phyloP scores from a whole-genome alignment of 2,797 vertebrate genomes.

The Rhinogobio ventralis region DNA sequence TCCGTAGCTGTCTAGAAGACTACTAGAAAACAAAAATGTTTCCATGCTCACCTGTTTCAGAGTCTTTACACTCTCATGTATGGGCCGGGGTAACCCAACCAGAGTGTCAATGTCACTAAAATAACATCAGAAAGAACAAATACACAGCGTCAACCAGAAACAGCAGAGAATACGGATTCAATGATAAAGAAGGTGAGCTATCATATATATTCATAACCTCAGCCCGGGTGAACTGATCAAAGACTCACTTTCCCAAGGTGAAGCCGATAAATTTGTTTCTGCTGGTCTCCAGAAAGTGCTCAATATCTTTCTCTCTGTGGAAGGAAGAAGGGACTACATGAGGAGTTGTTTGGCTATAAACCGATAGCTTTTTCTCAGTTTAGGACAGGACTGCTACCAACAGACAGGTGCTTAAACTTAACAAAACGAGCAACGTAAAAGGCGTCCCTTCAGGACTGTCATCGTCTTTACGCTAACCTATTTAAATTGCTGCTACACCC shows the following conservation, averaged over 20 bases:
- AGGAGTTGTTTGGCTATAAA: not conserved
- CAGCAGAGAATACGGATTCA: not conserved
- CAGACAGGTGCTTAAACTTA: not conserved
- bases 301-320: constrained; percentile 95
- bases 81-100: constrained; percentile 92
- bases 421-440: not conserved
- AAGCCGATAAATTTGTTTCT: constrained; percentile 98
- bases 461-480: not conserved
- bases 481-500: constrained; percentile 52
- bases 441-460: not conserved
- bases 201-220: not conserved
- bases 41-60: constrained; percentile 88
- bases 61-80: constrained; percentile 96
- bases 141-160: not conserved
- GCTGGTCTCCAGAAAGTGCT: constrained; percentile 94
- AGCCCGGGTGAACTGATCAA: not conserved
- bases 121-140: not conserved
- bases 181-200: not conserved
- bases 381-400: not conserved
- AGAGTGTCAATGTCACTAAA: constrained; percentile 93
- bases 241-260: constrained; percentile 92
- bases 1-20: not conserved
- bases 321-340: constrained; percentile 19
- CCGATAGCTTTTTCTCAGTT: not conserved
- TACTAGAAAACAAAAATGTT: not conserved